These are phyloP conservation scores for Cirrhinus molitorella DNA, from an alignment of 2,797 vertebrate species.

Conservation along the genomic window DNA sequence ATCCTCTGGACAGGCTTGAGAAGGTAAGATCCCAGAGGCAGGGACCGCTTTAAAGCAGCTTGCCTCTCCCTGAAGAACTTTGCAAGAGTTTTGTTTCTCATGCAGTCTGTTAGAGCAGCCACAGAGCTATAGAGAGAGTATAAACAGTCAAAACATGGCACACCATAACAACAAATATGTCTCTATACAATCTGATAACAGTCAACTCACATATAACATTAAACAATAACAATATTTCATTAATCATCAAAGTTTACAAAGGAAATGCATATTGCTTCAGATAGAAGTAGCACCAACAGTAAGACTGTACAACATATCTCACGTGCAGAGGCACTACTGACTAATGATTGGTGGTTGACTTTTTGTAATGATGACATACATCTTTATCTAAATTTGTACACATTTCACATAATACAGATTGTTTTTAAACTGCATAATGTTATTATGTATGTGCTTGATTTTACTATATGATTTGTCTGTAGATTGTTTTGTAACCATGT, in stretches of 20 bases:
- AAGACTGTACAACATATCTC: background rate
- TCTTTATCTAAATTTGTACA: too few relatives aligned
- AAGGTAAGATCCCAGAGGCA: constrained; percentile 93
- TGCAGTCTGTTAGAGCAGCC: constrained; percentile 88
- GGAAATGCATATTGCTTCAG: background rate
- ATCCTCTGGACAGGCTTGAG: constrained; percentile 97
- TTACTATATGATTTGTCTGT: too few relatives aligned
- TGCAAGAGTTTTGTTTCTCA: constrained; percentile 89
- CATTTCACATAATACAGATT: too few relatives aligned
- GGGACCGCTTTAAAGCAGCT: constrained; percentile 80
- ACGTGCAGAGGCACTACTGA: background rate
- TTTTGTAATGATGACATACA: too few relatives aligned
- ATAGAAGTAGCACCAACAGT: background rate
- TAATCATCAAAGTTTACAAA: background rate
- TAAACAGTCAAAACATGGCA: constrained; percentile 10
- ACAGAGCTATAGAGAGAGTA: constrained; percentile 81
- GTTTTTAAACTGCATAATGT: too few relatives aligned
- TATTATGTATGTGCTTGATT: too few relatives aligned
- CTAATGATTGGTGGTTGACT: background rate
- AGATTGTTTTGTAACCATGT: background rate
- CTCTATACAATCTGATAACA: background rate
- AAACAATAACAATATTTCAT: background rate
- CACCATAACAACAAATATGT: background rate
- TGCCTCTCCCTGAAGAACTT: constrained; percentile 91
- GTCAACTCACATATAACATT: background rate